A percentile compares a stretch with the other conserved stretches of the same genome.
phyloP scores from a whole-genome alignment of 2,113 vertebrate species.

The Oncorhynchus nerka region DNA sequence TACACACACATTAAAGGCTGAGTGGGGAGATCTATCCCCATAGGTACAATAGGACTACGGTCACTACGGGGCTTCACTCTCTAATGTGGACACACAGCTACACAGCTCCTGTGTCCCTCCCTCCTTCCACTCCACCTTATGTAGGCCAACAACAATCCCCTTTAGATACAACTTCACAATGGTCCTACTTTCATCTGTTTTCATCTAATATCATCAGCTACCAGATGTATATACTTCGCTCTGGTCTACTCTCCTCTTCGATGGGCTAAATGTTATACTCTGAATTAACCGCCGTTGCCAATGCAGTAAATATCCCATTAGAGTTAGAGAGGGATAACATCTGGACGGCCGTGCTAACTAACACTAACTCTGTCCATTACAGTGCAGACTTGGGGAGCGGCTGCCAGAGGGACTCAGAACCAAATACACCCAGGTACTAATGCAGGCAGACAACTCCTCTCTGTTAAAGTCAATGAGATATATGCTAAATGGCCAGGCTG shows the following conservation, averaged over 20 bases:
- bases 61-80: background rate
- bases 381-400: conserved; percentile 10
- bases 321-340: conserved; percentile 29
- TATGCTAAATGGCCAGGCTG: conserved; percentile 52
- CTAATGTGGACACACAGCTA: background rate
- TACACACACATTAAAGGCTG: conserved; percentile 27
- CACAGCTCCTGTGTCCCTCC: too few species aligned
- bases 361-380: conserved; percentile 36
- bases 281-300: conserved; percentile 8
- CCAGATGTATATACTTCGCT: background rate
- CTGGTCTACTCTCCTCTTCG: background rate
- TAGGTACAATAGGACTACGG: background rate
- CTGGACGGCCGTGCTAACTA: conserved; percentile 16
- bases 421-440: conserved; percentile 31
- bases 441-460: conserved; percentile 43
- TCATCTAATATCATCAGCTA: background rate
- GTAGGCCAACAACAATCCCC: too few species aligned
- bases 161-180: too few species aligned
- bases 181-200: background rate
- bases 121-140: background rate
- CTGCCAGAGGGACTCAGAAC: conserved; percentile 24
- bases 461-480: conserved; percentile 55
- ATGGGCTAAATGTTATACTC: conserved; percentile 19
- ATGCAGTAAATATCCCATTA: conserved; percentile 43
- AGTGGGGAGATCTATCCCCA: conserved; percentile 31